A percentile compares a stretch with the other conserved stretches of the same genome.
phyloP scores from a whole-genome alignment of 1,140 invertebrate species.

The Drosophila nigromelanica region DNA sequence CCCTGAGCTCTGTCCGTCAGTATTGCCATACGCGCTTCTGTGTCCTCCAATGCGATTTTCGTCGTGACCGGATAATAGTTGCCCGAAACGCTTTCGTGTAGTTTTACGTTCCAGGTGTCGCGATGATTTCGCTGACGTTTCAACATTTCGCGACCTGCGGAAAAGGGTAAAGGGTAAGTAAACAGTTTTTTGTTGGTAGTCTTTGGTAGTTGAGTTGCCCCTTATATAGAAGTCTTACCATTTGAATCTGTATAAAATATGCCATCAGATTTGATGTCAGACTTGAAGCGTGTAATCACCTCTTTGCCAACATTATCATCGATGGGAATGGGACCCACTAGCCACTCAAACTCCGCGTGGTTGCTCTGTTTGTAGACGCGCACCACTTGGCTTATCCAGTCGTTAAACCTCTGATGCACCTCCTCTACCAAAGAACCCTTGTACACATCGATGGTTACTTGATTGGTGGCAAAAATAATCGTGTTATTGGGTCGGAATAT shows the following conservation, averaged over 20 bases:
- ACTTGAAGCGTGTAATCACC: conserved; percentile 89
- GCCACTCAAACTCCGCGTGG: conserved; percentile 94
- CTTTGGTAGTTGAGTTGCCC: too few relatives aligned
- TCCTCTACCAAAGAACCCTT: conserved; percentile 91
- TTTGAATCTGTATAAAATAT: conserved; percentile 97
- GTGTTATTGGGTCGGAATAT: conserved; percentile 90
- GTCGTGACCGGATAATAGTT: conserved; percentile 98
- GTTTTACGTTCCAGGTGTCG: conserved; percentile 83
- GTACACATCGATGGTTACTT: conserved; percentile 84
- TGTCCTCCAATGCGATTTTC: conserved; percentile 88
- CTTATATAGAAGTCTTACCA: conserved; percentile 43
- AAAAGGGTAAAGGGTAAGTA: background rate
- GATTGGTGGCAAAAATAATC: conserved; percentile 14
- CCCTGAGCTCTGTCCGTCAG: conserved; percentile 95
- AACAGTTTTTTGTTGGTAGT: background rate
- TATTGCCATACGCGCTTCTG: conserved; percentile 86
- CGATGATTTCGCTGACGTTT: conserved; percentile 89
- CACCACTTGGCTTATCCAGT: conserved; percentile 93
- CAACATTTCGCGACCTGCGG: conserved; percentile 90
- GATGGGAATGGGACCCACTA: conserved; percentile 97
- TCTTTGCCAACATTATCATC: conserved; percentile 92
- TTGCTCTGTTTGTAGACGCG: conserved; percentile 89
- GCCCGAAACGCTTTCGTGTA: conserved; percentile 84
- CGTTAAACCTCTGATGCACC: conserved; percentile 90
- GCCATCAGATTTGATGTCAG: conserved; percentile 87